Evolutionary conservation across 2,113 vertebrate species (phyloP).

Genomic region (Toxotes jaculatrix): DNA sequence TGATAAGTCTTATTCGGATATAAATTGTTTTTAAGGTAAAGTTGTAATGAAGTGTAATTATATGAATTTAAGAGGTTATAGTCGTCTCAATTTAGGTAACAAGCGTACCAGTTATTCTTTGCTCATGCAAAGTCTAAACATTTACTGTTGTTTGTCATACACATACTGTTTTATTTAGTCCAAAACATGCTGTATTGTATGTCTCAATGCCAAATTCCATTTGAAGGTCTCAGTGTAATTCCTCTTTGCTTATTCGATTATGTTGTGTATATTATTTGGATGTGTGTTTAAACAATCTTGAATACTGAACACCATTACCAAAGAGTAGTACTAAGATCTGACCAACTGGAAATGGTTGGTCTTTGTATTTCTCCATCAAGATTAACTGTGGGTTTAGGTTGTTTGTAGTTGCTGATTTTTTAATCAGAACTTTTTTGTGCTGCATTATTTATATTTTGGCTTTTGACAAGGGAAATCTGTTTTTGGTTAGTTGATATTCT

Average conservation of each 20-base stretch:
- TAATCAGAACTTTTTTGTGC: neutral
- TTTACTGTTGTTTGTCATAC: neutral
- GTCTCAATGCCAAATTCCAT: neutral
- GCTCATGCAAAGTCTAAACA: neutral
- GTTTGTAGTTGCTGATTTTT: neutral
- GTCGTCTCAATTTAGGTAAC: neutral
- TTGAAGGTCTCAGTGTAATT: neutral
- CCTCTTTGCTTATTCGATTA: neutral
- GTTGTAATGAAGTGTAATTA: neutral
- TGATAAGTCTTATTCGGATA: too few species aligned
- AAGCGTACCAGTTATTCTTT: neutral
- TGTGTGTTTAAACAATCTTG: neutral
- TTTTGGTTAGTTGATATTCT: neutral
- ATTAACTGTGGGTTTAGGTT: neutral
- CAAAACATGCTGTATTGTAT: neutral
- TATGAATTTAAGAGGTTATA: neutral
- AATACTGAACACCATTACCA: neutral
- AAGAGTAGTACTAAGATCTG: too few species aligned
- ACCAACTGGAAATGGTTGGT: neutral
- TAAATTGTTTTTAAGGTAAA: neutral
- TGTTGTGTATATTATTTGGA: neutral
- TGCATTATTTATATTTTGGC: neutral
- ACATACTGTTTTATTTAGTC: neutral
- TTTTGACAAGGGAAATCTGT: neutral
- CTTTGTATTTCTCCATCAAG: neutral